These are phyloP conservation scores for Pluvianellus socialis DNA, from an alignment of 2,113 vertebrate species.

Conservation along the genomic window DNA sequence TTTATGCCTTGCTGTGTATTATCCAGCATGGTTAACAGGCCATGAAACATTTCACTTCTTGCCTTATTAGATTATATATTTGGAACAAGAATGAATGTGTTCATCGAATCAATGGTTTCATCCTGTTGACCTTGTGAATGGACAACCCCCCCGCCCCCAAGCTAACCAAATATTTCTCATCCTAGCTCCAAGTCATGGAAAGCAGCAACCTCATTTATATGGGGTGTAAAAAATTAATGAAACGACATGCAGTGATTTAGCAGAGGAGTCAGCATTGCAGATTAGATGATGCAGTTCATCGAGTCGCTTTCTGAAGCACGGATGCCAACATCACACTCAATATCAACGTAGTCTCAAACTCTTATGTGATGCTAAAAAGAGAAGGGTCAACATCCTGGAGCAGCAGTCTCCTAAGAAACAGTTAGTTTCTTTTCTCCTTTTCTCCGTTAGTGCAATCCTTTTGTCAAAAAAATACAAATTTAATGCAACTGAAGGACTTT, in stretches of 20 bases:
- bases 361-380: neutral
- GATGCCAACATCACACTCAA: neutral
- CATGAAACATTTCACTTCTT: conserved; percentile 52
- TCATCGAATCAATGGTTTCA: neutral
- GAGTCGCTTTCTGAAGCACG: neutral
- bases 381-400: neutral
- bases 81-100: neutral
- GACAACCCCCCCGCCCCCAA: neutral
- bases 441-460: neutral
- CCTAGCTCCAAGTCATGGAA: neutral
- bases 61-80: conserved; percentile 52
- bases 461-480: neutral
- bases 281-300: neutral
- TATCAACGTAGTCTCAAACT: neutral
- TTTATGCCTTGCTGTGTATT: neutral
- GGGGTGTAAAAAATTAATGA: neutral
- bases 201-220: neutral
- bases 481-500: neutral
- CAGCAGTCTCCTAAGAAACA: neutral
- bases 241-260: neutral
- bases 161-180: neutral
- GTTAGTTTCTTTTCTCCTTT: neutral
- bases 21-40: conserved; percentile 30
- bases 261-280: neutral
- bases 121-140: neutral